phyloP scores from a whole-genome alignment of 1,140 invertebrate genomes.

The Kradibia gibbosae region DNA sequence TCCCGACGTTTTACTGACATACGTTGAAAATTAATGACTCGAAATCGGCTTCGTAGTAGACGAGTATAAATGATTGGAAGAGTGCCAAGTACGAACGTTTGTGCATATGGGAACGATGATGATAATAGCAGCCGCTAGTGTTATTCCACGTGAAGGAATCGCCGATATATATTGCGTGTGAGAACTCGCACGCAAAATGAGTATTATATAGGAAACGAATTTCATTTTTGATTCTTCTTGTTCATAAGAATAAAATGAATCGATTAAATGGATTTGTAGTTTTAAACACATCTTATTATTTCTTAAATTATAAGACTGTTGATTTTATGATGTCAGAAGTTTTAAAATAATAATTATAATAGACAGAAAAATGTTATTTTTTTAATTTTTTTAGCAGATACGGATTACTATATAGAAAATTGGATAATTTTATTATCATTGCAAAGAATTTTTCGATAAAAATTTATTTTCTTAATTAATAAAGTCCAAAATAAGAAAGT shows the following conservation, averaged over 20 bases:
- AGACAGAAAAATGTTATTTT: background rate
- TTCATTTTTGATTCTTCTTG: background rate
- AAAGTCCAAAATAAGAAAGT: background rate
- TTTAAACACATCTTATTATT: too few species aligned
- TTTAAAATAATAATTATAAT: background rate
- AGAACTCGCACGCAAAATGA: background rate
- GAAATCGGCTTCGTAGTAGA: constrained; percentile 17
- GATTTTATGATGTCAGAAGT: background rate
- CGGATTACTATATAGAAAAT: background rate
- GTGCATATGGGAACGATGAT: background rate
- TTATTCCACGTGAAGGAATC: constrained; percentile 10
- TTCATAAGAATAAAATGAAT: too few species aligned
- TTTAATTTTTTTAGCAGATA: background rate
- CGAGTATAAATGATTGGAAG: background rate
- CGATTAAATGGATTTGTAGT: too few species aligned
- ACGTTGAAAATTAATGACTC: constrained; percentile 28
- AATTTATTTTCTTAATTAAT: background rate
- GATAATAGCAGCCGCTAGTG: constrained; percentile 7
- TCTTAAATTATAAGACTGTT: too few species aligned
- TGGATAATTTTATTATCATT: background rate
- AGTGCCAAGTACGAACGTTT: background rate
- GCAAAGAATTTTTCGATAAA: background rate
- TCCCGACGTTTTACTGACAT: background rate
- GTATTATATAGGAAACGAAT: background rate
- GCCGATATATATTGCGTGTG: background rate